Base-by-base conservation (phyloP, 2,797 vertebrate genomes). In the Rhinella marina region DNA sequence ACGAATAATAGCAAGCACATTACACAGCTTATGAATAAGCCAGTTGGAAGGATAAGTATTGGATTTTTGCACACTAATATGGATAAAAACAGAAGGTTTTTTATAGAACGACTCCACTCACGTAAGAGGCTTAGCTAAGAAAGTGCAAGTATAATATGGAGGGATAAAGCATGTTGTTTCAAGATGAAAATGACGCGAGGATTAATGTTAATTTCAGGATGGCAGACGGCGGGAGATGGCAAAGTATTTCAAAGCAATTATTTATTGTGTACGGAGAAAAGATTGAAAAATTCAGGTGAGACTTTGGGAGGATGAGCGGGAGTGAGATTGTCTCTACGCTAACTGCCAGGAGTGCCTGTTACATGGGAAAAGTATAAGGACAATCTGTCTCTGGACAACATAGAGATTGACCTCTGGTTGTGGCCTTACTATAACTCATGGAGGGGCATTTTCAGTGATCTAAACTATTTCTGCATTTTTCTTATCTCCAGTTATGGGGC, bases 41-140 rank as follows among this genome's bases (percentile, higher is more conserved):
- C 88, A 88, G 83, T 86, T 88, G 83, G 88, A 88, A 66, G 88
- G 83, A 86, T 86, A 85, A 86, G 62, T 82, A 86, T 86, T 88
- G 82, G 82, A 84, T 88, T 84, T 82, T 82, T 86, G 76, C 48
- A 77, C 59, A 89, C 79, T 86, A 86, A 86, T 89, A 86, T 86
- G 79, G 84, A 89, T 89, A 82, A 89, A 89, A 82, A 86, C 88
- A 89, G 68, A 86, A 82, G 84, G 72, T 82, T 88, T 79, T 52
- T 86, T 78, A 77, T 77, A 78, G 59, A 89, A 82, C 83, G 73
- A 86, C 68, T 83, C 86, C 62, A 86, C 82, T 86, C 48, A 70
- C 73, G 25, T 79, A 89, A 86, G 79, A 50, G 61, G 79, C 84
- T 86, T 89, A 89, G 61, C 50, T 50, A 86, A 68, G 73, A 86